These are phyloP conservation scores for Ichneumoninae sp. DNA, from an alignment of 2,888 invertebrate species.

Conservation along the genomic window DNA sequence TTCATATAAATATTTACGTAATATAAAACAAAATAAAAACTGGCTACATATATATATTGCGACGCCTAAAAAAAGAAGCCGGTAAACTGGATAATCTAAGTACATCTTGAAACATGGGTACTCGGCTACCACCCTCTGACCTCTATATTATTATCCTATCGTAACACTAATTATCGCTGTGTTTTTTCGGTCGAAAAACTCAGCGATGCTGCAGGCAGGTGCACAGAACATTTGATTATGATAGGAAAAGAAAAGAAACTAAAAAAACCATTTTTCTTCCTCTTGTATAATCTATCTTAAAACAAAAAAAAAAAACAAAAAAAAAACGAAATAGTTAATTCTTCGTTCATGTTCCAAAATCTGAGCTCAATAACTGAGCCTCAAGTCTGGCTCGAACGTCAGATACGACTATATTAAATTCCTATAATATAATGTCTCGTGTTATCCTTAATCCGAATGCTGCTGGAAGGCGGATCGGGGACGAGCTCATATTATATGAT, in stretches of 20 bases:
- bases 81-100: conserved; percentile 6
- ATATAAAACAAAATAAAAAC: conserved; percentile 32
- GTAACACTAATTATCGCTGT: conserved; percentile 35
- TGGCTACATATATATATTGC: conserved; percentile 52
- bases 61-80: conserved; percentile 26
- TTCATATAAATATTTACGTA: conserved; percentile 58
- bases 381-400: conserved; percentile 25
- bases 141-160: conserved; percentile 42
- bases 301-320: conserved; percentile 27
- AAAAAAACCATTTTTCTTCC: conserved; percentile 41
- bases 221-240: conserved; percentile 41
- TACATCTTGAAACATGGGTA: conserved; percentile 29
- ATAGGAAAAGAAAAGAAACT: conserved; percentile 33
- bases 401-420: conserved; percentile 39
- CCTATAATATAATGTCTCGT: conserved; percentile 52
- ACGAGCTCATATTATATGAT: conserved; percentile 43
- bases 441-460: conserved; percentile 55
- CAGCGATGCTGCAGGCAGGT: conserved; percentile 35
- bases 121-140: conserved; percentile 45
- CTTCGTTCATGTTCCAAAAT: conserved; percentile 49
- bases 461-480: conserved; percentile 58
- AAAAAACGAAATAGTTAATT: conserved; percentile 52
- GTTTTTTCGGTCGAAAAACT: conserved; percentile 35
- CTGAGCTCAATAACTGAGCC: conserved; percentile 9
- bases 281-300: conserved; percentile 46